phyloP scores from a whole-genome alignment of 2,888 invertebrate genomes.

The Loripinus fragilis region DNA sequence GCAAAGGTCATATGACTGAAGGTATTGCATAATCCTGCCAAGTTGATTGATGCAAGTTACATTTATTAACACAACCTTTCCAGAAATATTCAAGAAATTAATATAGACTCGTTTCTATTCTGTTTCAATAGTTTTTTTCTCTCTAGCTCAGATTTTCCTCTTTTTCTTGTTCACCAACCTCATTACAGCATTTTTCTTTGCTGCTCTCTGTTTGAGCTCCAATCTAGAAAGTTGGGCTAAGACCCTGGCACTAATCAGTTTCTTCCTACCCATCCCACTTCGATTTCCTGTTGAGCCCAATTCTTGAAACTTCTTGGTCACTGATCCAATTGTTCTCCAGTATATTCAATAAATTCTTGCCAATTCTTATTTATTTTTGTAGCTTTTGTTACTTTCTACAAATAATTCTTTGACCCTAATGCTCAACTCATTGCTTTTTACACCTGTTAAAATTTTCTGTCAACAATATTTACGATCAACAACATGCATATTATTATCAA shows the following conservation, averaged over 20 bases:
- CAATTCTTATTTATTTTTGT: slow-evolving; percentile 15
- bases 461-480: background rate
- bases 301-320: slow-evolving; percentile 14
- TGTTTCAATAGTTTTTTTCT: no score
- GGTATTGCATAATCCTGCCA: no score
- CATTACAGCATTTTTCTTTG: no score
- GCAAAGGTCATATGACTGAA: no score
- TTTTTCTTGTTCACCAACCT: no score
- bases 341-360: slow-evolving; percentile 17
- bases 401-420: background rate
- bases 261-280: slow-evolving; percentile 20
- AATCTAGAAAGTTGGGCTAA: slow-evolving; percentile 22
- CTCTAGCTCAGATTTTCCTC: no score
- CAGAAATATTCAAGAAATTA: no score
- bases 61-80: no score
- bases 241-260: slow-evolving; percentile 5
- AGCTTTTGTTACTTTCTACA: slow-evolving; percentile 9
- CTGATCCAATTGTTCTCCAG: slow-evolving; percentile 11
- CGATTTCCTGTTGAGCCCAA: background rate
- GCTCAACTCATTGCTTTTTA: background rate
- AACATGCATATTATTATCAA: no score
- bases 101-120: no score
- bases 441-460: background rate
- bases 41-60: no score
- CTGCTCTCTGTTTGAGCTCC: no score